Base-by-base conservation (phyloP, 1,140 invertebrate species). In the Lycorma delicatula region DNA sequence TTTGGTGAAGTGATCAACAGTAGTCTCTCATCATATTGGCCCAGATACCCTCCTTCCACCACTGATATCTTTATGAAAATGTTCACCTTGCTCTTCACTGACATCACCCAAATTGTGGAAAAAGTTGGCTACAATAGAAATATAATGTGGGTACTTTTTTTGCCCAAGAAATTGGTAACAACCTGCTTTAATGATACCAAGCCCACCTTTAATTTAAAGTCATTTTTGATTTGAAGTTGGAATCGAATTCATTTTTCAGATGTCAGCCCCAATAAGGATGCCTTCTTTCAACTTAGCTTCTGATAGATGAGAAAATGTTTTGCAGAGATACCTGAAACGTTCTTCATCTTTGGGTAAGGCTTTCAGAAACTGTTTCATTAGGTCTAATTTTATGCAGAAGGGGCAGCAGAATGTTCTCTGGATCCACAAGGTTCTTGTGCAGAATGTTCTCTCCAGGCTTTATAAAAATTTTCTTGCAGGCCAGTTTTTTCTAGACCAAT, bases 381-480 rank as follows among this genome's bases (percentile, higher is more conserved):
- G n/a, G n/a, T n/a, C n/a, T n/a, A n/a, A n/a, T 74, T n/a, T 74
- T 69, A 56, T 72, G 68, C 20, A 73, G 61, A 22, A 66, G 69
- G 36, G 66, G 66, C 48, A 1, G n/a, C n/a, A n/a, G n/a, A n/a
- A n/a, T n/a, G n/a, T n/a, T n/a, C n/a, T n/a, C n/a, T n/a, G 58
- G 22, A 18, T 70, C 64, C 22, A 71, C 59, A 54, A 72, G 50
- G 31, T 66, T 54, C 29, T 67, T 54, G 26, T 47, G 58, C 53
- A 65, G 67, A 13, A 72, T 64, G 55, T 73, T 74, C 23, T 67
- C 59, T 49, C 67, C 63, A 4, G 59, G 18, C 53, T 23, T 29
- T n/a, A n/a, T 48, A 72, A 63, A 41, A 66, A 55, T 38, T 36
- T 62, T 64, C 68, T 51, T 23, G 41, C 2, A 36, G 65, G 60